A percentile compares a stretch with the other conserved stretches of the same genome.
Conservation (phyloP, 53 echinoderm and acorn worm genomes). For the Apostichopus leukothele region DNA sequence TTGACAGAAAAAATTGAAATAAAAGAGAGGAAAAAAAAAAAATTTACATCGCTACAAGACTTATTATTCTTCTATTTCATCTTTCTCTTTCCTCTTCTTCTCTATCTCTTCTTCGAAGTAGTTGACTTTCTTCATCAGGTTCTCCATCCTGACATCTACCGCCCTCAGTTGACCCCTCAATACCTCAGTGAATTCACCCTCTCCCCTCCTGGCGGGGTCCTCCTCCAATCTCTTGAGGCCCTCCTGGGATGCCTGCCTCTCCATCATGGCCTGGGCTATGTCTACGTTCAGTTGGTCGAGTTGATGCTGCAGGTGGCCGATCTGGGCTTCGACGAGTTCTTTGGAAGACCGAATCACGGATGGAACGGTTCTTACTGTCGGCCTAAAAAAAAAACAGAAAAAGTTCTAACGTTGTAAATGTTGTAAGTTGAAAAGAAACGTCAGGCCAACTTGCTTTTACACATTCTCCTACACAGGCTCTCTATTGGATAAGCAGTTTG, state of each 20-base stretch:
- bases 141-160: constrained; percentile 69
- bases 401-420: too few species aligned
- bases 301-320: constrained; percentile 68
- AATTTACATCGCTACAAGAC: neutral
- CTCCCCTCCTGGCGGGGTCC: neutral
- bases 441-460: too few species aligned
- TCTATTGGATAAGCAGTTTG: too few species aligned
- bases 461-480: too few species aligned
- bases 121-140: constrained; percentile 83
- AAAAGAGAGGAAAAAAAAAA: too few species aligned
- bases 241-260: constrained; percentile 58
- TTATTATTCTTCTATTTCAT: neutral
- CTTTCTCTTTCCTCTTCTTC: constrained; percentile 68
- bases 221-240: constrained; percentile 59
- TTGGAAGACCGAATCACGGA: constrained; percentile 63
- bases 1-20: neutral
- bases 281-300: constrained; percentile 75
- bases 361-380: neutral
- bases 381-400: too few species aligned
- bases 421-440: too few species aligned
- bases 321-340: constrained; percentile 76
- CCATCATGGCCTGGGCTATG: constrained; percentile 66
- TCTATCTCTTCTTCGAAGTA: constrained; percentile 81
- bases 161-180: constrained; percentile 69
- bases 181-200: constrained; percentile 35